Conservation (phyloP, 2,888 invertebrate genomes). For the Xestia c-nigrum region DNA sequence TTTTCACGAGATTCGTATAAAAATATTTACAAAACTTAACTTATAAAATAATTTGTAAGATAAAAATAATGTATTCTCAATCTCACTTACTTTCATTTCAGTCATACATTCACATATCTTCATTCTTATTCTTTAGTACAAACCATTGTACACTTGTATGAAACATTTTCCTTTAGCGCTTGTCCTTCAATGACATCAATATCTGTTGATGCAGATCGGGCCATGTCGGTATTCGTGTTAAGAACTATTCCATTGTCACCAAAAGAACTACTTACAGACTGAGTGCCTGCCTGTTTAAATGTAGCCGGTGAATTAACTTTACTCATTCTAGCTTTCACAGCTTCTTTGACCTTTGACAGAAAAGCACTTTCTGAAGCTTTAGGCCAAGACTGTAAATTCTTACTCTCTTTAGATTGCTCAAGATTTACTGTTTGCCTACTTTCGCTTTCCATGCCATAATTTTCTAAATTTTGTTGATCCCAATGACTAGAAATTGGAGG, state of each 20-base stretch:
- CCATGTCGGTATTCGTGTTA: slow-evolving; percentile 66
- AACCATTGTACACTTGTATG: slow-evolving; percentile 83
- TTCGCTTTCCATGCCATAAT: neutral
- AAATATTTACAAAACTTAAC: slow-evolving; percentile 54
- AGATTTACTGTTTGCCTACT: slow-evolving; percentile 13
- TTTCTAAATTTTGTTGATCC: slow-evolving; percentile 5
- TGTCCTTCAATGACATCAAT: slow-evolving; percentile 57
- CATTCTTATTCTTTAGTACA: slow-evolving; percentile 76
- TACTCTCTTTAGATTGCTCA: slow-evolving; percentile 15
- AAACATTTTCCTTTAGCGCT: slow-evolving; percentile 79
- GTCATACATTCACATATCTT: neutral
- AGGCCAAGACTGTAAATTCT: slow-evolving; percentile 60
- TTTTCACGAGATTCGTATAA: slow-evolving; percentile 29
- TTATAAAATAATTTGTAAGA: neutral
- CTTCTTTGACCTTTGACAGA: slow-evolving; percentile 73
- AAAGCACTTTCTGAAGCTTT: slow-evolving; percentile 69
- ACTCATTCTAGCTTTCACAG: slow-evolving; percentile 68
- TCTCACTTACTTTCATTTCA: slow-evolving; percentile 16
- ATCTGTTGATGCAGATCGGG: slow-evolving; percentile 73
- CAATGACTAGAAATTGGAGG: slow-evolving; percentile 5
- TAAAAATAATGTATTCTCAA: slow-evolving; percentile 32
- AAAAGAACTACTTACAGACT: neutral
- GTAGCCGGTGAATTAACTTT: slow-evolving; percentile 47
- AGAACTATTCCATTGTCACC: slow-evolving; percentile 11
- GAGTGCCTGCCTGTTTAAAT: slow-evolving; percentile 14